Base-by-base conservation (phyloP, 2,113 vertebrate species). In the Rhabdornis inornatus region DNA sequence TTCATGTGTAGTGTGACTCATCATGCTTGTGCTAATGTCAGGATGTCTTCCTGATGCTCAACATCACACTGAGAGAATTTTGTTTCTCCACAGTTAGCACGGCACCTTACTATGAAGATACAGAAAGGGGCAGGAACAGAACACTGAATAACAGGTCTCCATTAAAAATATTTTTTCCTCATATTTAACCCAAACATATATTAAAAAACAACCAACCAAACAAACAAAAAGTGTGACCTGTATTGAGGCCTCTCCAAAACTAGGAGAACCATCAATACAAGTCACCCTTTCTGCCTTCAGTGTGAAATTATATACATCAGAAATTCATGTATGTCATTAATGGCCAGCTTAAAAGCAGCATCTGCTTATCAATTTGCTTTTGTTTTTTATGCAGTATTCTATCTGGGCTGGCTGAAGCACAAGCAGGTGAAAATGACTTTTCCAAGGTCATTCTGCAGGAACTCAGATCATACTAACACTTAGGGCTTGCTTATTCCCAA, bases 351-450 rank as follows among this genome's bases (percentile, higher is more conserved):
- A 94, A 87, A 93, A 95, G 71, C 53, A 93, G 47, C 84, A 87
- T 88, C 86, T 94, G 86, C 71, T 83, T 91, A 88, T 89, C 87
- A 91, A 45, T 20, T 89, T 76, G 45, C 24, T 95, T 83, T 88
- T 93, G 64, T 47, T 92, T 91, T 95, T 95, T 77, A 74, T 93
- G 78, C 69, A 86, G 20, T 76, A 82, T 83, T 96, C 79, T 90
- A 96, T 65, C 83, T 95, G 90, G 69, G 70, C 56, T 96, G 84
- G 45, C 72, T 95, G 70, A 91, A 88, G 47, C 40, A 93, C 63
- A 83, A 47, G 85, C 85, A 95, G 90, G 95, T 97, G 77, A 94
- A 95, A 90, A 89, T 90, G 22, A 94, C 84, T 90, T 93, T 89
- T 83, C 56, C 93, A 96, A 97, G 90, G 96, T 95, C 72, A 85